Conservation (phyloP, 2,888 invertebrate genomes). For the Nomada ferruginata region DNA sequence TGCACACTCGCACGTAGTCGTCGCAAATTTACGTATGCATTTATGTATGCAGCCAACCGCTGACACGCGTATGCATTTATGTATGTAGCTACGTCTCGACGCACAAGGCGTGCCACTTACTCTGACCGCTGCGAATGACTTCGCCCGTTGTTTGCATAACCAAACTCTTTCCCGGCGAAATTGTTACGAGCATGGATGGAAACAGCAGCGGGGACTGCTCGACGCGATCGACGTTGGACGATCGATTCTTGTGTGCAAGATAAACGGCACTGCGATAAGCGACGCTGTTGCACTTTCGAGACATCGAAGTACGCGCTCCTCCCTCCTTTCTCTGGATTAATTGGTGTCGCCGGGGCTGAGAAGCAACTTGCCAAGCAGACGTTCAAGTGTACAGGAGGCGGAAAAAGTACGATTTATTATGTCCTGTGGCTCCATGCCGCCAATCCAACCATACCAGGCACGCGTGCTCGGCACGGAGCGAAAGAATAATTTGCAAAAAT, state of each 20-base stretch:
- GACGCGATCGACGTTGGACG: not conserved
- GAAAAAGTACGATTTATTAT: slow-evolving; percentile 68
- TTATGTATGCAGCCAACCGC: slow-evolving; percentile 55
- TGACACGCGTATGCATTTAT: slow-evolving; percentile 61
- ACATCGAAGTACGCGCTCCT: not conserved
- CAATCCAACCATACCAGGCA: slow-evolving; percentile 10
- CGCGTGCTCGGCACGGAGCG: slow-evolving; percentile 50
- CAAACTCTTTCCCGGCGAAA: slow-evolving; percentile 46
- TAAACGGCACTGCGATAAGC: too few species aligned
- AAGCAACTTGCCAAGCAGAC: slow-evolving; percentile 10
- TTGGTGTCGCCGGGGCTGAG: slow-evolving; percentile 1
- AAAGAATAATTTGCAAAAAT: slow-evolving; percentile 73
- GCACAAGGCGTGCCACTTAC: slow-evolving; percentile 54
- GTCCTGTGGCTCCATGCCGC: slow-evolving; percentile 56
- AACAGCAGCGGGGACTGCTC: not conserved
- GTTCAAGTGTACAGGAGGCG: not conserved
- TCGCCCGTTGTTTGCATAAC: slow-evolving; percentile 57
- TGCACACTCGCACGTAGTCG: slow-evolving; percentile 17
- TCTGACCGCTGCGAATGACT: slow-evolving; percentile 52
- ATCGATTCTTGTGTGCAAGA: not conserved
- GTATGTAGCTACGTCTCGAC: slow-evolving; percentile 41
- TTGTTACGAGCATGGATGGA: slow-evolving; percentile 11
- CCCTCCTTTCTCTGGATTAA: slow-evolving; percentile 12
- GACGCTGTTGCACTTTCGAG: too few species aligned
- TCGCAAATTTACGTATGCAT: slow-evolving; percentile 46